Evolutionary conservation across 2,888 invertebrate genomes (phyloP), one percentile per base, ranked within the genome.

Genomic region (Ochlodes sylvanus): DNA sequence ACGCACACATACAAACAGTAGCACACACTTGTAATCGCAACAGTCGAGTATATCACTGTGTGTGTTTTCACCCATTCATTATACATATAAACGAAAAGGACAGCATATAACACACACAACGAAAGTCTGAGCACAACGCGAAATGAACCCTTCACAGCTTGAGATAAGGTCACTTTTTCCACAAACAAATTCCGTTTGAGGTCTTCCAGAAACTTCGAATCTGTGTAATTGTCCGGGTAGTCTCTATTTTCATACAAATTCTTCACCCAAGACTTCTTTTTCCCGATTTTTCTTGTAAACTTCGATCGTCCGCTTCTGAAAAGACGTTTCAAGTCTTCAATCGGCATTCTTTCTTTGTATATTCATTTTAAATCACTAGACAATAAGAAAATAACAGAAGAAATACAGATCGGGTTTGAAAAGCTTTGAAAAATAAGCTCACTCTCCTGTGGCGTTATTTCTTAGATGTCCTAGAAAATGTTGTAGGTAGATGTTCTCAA

Each of bases 221-320:
- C 98, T 0, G 98, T 98, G 82, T 98, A 98, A 86, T 99, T 98
- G 86, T 99, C 99, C 0, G 98, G 97, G 71, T 97, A 97, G 19
- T 95, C 96, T 69, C 97, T 95, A 80, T 97, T 96, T 84, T 97
- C 97, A 80, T 98, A 99, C 17, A 99, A 90, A 79, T 98, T 97
- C 90, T 98, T 99, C 75, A 95, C 95, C 98, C 99, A 98, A 0
- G 93, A 91, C 76, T 92, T 94, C 78, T 83, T 88, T 73, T 79
- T 80, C 57, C 73, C 66, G 0, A 77, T 71, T 70, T 83, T 86
- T 61, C 78, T 78, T 47, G 83, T 75, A 50, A 78, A 72, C 75
- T 86, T 89, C 66, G 81, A 75, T 10, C 88, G 83, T 71, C 87
- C 79, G 81, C 78, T 85, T 87, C 92, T 92, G 92, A 83, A 92